Percentiles rank a stretch among this genome's conserved stretches.
Conservation (phyloP, 2,888 invertebrate genomes). For the Drosophila ustulata region DNA sequence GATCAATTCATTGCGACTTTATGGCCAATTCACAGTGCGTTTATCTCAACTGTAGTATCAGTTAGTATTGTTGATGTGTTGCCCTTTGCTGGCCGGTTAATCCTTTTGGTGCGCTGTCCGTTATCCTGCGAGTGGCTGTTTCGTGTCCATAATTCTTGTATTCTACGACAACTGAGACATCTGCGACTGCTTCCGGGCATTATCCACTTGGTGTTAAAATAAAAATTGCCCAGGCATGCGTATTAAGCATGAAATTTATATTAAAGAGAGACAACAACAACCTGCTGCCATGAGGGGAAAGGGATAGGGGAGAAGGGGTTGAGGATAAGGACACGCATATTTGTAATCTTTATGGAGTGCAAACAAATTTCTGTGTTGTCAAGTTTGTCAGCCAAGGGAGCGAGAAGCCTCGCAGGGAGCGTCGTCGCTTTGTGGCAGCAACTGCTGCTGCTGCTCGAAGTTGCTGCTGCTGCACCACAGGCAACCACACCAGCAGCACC, state of each 20-base stretch:
- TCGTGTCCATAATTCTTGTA: slow-evolving; percentile 45
- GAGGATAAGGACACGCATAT: slow-evolving; percentile 52
- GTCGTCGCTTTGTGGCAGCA: slow-evolving; percentile 19
- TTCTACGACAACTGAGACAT: slow-evolving; percentile 64
- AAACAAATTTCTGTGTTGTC: slow-evolving; percentile 79
- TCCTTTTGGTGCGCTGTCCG: slow-evolving; percentile 19
- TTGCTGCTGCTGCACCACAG: slow-evolving; percentile 56
- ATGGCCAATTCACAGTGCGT: slow-evolving; percentile 20
- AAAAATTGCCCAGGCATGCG: slow-evolving; percentile 76
- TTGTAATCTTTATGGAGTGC: slow-evolving; percentile 80
- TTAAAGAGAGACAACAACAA: slow-evolving; percentile 41
- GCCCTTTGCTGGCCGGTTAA: slow-evolving; percentile 14
- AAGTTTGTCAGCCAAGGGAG: slow-evolving; percentile 34
- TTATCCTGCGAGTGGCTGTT: slow-evolving; percentile 28
- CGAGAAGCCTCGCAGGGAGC: neutral
- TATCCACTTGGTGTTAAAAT: slow-evolving; percentile 74
- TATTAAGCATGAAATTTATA: slow-evolving; percentile 82
- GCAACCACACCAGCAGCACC: slow-evolving; percentile 53
- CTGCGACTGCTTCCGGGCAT: slow-evolving; percentile 76
- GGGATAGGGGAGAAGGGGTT: neutral
- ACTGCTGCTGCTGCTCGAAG: slow-evolving; percentile 11
- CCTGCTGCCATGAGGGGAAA: slow-evolving; percentile 9
- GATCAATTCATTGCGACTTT: slow-evolving; percentile 11
- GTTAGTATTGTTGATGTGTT: slow-evolving; percentile 6
- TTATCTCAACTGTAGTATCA: slow-evolving; percentile 22